Percentiles rank a stretch among this genome's conserved stretches.
Evolutionary conservation across 2,797 vertebrate species (phyloP).

Genomic region (Lagorchestes hirsutus): DNA sequence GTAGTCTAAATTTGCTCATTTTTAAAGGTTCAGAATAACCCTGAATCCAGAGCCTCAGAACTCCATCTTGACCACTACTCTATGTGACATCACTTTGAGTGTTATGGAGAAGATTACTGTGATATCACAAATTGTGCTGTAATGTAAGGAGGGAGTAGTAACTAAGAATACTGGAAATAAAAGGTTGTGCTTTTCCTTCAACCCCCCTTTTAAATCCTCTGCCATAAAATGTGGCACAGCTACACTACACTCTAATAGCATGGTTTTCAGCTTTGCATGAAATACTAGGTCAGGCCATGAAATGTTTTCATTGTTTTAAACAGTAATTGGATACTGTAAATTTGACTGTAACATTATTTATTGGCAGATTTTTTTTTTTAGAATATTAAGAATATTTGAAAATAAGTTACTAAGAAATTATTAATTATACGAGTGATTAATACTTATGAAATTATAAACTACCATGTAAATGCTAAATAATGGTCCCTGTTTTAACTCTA

Average conservation of each 20-base stretch:
- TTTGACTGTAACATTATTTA: slow-evolving; percentile 26
- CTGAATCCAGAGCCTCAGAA: neutral
- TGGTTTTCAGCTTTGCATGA: slow-evolving; percentile 15
- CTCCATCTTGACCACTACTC: neutral
- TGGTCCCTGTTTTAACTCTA: slow-evolving; percentile 21
- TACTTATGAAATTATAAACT: slow-evolving; percentile 45
- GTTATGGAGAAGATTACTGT: neutral
- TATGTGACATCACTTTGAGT: neutral
- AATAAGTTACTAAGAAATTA: slow-evolving; percentile 16
- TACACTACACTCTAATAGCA: neutral
- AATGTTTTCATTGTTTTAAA: slow-evolving; percentile 34
- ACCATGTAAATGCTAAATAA: slow-evolving; percentile 34
- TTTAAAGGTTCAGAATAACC: neutral
- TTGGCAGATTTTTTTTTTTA: slow-evolving; percentile 35
- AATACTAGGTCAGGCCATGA: slow-evolving; percentile 24
- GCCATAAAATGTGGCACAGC: slow-evolving; percentile 4
- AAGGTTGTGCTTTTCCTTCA: slow-evolving; percentile 32
- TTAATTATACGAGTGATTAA: slow-evolving; percentile 39
- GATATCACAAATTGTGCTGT: neutral
- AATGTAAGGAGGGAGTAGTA: neutral
- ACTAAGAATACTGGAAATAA: slow-evolving; percentile 8
- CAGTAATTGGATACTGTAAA: slow-evolving; percentile 26
- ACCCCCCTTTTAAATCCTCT: neutral
- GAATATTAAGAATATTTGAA: neutral
- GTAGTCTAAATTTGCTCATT: neutral